These are phyloP conservation scores for Lutjanus campechanus DNA, from an alignment of 2,797 vertebrate genomes.

Conservation along the genomic window DNA sequence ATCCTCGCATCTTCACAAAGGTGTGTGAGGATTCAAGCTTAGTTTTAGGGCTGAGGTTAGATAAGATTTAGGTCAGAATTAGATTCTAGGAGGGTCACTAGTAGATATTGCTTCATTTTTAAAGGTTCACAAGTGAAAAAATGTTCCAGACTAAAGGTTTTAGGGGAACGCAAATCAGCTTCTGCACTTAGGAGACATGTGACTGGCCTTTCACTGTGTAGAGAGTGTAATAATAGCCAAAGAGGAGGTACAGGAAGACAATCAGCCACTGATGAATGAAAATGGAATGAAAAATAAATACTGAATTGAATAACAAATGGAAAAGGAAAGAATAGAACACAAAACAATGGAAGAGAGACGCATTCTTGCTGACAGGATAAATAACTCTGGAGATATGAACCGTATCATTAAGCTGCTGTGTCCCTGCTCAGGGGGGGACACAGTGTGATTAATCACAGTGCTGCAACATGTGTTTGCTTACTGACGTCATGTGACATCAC, in stretches of 20 bases:
- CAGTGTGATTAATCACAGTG: conserved; percentile 16
- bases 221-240: neutral
- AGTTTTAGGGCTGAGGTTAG: neutral
- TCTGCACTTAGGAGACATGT: neutral
- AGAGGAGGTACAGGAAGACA: neutral
- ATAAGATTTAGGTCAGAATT: neutral
- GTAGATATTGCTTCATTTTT: neutral
- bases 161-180: neutral
- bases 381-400: neutral
- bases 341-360: no score
- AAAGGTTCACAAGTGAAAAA: neutral
- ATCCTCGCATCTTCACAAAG: neutral
- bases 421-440: neutral
- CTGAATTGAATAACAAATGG: neutral
- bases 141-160: neutral
- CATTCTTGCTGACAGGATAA: neutral
- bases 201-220: no score
- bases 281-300: neutral
- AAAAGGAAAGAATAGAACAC: neutral
- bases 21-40: neutral
- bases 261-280: neutral
- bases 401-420: conserved; percentile 24
- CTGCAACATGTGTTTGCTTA: neutral
- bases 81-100: neutral
- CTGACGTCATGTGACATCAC: neutral